Base-by-base conservation (phyloP, 2,797 vertebrate species). In the Hippocampus kuda region DNA sequence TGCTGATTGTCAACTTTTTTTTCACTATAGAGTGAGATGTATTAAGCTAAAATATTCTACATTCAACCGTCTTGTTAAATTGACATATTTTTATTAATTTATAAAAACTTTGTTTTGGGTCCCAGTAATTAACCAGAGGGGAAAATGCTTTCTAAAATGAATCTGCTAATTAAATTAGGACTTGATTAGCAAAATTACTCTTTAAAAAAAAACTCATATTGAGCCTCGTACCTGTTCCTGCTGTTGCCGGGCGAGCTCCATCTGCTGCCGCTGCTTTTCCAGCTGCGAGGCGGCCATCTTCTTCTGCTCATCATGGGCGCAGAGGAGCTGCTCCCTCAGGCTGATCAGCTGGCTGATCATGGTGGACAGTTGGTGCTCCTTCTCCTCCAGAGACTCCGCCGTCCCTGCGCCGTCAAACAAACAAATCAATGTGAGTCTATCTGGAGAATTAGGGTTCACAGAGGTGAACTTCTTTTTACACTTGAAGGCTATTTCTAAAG, bases 311-410 rank as follows among this genome's bases (percentile, higher is more conserved):
- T 97, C 94, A 0, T 97, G 95, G 24, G 95, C 94, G 27, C 94
- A 92, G 77, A 97, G 90, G 75, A 97, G 95, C 89, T 97, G 94
- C 91, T 97, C 95, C 74, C 95, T 91, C 86, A 97, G 91, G 80
- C 92, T 93, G 90, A 95, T 96, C 83, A 97, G 91, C 91, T 97
- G 95, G 73, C 92, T 92, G 70, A 97, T 97, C 95, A 97, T 96
- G 72, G 93, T 93, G 27, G 94, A 95, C 76, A 97, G 93, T 71
- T 96, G 95, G 66, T 87, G 91, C 76, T 97, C 95, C 83, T 97
- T 97, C 80, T 97, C 94, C 80, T 94, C 94, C 84, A 97, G 88
- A 34, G 94, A 95, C 89, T 97, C 95, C 16, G 94, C 93, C 42
- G 93, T 97, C 83, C 95, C 95, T 97, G 77, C 6, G 67, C 5